Percentiles rank a stretch among this genome's conserved stretches.
These are phyloP conservation scores for Odocoileus hemionus DNA, from an alignment of 2,113 vertebrate species.

Conservation along the genomic window DNA sequence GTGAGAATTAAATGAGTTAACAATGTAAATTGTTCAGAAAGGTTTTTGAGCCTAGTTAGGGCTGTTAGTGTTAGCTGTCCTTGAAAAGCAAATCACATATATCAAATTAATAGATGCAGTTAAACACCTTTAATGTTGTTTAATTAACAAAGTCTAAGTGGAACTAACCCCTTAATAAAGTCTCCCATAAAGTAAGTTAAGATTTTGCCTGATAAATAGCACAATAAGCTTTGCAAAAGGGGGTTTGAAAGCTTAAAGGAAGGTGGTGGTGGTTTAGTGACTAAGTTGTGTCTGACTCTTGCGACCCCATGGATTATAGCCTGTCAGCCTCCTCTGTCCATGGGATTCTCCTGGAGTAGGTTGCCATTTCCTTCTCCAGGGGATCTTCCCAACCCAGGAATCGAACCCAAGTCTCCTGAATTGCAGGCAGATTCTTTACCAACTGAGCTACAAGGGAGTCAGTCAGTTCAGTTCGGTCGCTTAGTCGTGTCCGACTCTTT, in stretches of 20 bases:
- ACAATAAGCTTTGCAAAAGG: background rate
- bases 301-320: background rate
- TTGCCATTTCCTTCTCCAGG: background rate
- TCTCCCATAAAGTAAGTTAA: background rate
- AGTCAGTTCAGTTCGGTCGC: no score
- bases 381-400: background rate
- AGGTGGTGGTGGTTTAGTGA: background rate
- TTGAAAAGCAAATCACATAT: conserved; percentile 7
- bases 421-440: background rate
- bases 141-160: background rate
- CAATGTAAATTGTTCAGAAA: background rate
- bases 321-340: background rate
- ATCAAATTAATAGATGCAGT: background rate
- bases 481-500: no score
- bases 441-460: background rate
- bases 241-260: background rate
- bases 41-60: background rate
- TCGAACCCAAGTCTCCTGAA: background rate
- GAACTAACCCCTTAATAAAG: background rate
- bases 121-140: background rate
- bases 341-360: background rate
- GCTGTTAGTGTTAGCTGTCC: background rate
- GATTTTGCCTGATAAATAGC: background rate
- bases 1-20: background rate
- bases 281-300: background rate